phyloP scores from a whole-genome alignment of 2,797 vertebrate genomes.

The Pseudotriccus pelzelni region DNA sequence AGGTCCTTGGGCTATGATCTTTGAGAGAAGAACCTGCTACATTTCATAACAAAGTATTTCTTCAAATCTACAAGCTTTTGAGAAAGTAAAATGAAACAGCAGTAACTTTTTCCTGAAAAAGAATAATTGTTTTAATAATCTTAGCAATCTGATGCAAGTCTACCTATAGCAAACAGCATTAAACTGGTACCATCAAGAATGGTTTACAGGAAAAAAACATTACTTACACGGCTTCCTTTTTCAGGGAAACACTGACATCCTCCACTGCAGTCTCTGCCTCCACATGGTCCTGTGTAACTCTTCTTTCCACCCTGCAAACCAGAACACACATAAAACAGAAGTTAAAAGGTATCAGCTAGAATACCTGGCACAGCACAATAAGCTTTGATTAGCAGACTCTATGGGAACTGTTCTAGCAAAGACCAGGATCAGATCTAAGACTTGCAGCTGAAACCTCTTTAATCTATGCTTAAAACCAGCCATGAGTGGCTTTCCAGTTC shows the following conservation, averaged over 20 bases:
- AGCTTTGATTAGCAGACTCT: neutral
- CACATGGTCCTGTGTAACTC: constrained; percentile 85
- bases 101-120: neutral
- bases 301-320: constrained; percentile 88
- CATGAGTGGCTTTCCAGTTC: neutral
- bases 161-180: neutral
- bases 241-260: constrained; percentile 95
- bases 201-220: neutral
- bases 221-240: constrained; percentile 94
- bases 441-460: neutral
- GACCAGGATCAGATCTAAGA: neutral
- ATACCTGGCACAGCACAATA: neutral
- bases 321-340: constrained; percentile 9
- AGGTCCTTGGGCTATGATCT: neutral
- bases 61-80: neutral
- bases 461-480: neutral
- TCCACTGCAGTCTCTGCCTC: constrained; percentile 95
- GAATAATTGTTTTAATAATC: neutral
- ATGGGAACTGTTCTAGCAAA: neutral
- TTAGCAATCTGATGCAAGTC: neutral
- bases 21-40: neutral
- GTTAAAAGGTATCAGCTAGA: neutral
- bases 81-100: neutral
- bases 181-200: neutral
- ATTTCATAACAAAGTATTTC: neutral